Base-by-base conservation (phyloP, 2,888 invertebrate species). In the Leptopilina drosophilae region DNA sequence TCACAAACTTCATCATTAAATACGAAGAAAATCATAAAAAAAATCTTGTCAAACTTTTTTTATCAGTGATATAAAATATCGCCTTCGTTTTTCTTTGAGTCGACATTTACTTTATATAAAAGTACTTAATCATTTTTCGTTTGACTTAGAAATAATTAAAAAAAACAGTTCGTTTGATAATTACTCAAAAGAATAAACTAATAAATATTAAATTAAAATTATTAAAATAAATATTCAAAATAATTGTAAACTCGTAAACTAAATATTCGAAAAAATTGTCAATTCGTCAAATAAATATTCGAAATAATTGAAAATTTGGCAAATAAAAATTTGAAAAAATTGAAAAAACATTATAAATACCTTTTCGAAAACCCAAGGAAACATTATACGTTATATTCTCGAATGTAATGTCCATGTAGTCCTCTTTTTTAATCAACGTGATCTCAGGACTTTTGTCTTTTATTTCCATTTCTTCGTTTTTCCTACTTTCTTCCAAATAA, bases 381-480 rank as follows among this genome's bases (percentile, higher is more conserved):
- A 96, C 96, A 0, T 94, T 95, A 88, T 95, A 96, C 0, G 94
- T 94, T 82, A 97, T 93, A 88, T 96, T 94, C 80, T 95, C 94
- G 90, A 97, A 97, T 84, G 94, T 93, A 82, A 97, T 94, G 88
- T 96, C 96, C 56, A 96, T 93, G 1, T 94, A 93, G 14, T 94
- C 93, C 12, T 78, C 80, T 2, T 79, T 78, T 14, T 83, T 81
- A 5, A 76, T 82, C 75, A 79, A 82, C 1, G 81, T 77, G 42
- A 88, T 80, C 20, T 84, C 76, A n/a, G 80, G 80, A 9, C 82
- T 73, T 11, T 81, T 53, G 49, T 14, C 8, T n/a, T 40, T 49
- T 67, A 73, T 82, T 73, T 83, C 82, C 1, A 69, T 12, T 14
- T 53, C 65, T 11, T 64, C 53, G 26, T 80, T 76, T 26, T 73